Percentiles rank a stretch among this genome's conserved stretches.
Conservation (phyloP, 2,888 invertebrate species). For the Esperia sulphurella region DNA sequence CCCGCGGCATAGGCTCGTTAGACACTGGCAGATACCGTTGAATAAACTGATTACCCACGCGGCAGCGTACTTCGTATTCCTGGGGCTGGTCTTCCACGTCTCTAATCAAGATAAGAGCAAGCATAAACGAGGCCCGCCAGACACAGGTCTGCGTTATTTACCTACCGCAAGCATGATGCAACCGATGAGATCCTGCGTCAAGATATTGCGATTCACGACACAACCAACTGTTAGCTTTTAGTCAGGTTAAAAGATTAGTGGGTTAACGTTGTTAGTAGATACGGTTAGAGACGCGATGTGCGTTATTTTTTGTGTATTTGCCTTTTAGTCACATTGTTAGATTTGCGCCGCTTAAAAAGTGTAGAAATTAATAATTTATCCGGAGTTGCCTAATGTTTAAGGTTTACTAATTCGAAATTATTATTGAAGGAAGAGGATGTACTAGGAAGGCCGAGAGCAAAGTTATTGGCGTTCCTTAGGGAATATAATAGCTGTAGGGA, state of each 20-base stretch:
- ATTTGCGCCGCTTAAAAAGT: too few relatives aligned
- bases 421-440: too few relatives aligned
- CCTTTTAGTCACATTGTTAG: too few relatives aligned
- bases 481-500: too few relatives aligned
- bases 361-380: too few relatives aligned
- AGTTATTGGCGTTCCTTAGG: too few relatives aligned
- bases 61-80: conserved; percentile 83
- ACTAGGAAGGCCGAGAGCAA: too few relatives aligned
- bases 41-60: conserved; percentile 85
- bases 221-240: background rate
- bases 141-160: conserved; percentile 60
- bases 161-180: conserved; percentile 16
- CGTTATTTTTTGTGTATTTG: too few relatives aligned
- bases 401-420: too few relatives aligned
- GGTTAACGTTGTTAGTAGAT: background rate
- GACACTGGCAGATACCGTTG: conserved; percentile 81
- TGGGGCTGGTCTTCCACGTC: conserved; percentile 80
- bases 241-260: background rate
- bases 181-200: conserved; percentile 32
- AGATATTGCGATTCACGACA: conserved; percentile 19
- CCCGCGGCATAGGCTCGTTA: conserved; percentile 59
- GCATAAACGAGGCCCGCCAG: conserved; percentile 79
- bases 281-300: too few relatives aligned
- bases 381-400: too few relatives aligned
- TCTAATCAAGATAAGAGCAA: conserved; percentile 79